These are phyloP conservation scores for Podotricha telesiphe DNA, from an alignment of 2,888 invertebrate genomes.

Conservation along the genomic window DNA sequence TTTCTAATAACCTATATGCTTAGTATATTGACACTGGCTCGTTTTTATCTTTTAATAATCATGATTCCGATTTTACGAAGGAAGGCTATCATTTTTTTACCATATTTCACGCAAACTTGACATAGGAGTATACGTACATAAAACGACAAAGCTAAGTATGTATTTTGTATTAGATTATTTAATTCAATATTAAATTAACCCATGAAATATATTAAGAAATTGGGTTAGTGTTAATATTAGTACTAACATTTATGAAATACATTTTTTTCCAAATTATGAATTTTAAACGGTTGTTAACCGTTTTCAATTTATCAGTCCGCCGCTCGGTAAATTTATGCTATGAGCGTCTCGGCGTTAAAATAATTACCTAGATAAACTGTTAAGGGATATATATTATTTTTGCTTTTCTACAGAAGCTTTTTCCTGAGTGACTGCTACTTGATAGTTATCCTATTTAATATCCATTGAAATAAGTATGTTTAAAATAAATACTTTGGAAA, in stretches of 20 bases:
- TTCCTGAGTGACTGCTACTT: constrained; percentile 18
- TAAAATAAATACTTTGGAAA: no score
- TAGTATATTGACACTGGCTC: no score
- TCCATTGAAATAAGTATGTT: no score
- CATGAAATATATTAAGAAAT: not conserved
- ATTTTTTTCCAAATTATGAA: constrained; percentile 29
- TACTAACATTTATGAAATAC: not conserved
- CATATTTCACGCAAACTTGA: no score
- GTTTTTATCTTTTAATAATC: no score
- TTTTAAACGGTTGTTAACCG: constrained; percentile 29
- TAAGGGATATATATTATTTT: constrained; percentile 54
- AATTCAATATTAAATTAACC: no score
- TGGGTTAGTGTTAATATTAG: not conserved
- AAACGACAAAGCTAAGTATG: no score
- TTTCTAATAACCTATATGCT: not conserved
- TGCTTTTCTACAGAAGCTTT: constrained; percentile 39
- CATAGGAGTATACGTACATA: no score
- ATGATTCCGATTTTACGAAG: not conserved
- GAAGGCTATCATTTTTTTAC: not conserved
- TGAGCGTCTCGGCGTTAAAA: constrained; percentile 52
- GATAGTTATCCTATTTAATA: not conserved
- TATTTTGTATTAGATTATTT: no score
- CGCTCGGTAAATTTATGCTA: constrained; percentile 53
- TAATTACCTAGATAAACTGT: constrained; percentile 66
- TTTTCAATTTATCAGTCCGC: constrained; percentile 48